Evolutionary conservation across 2,888 invertebrate species (phyloP).

Genomic region (Ophion slaviceki): DNA sequence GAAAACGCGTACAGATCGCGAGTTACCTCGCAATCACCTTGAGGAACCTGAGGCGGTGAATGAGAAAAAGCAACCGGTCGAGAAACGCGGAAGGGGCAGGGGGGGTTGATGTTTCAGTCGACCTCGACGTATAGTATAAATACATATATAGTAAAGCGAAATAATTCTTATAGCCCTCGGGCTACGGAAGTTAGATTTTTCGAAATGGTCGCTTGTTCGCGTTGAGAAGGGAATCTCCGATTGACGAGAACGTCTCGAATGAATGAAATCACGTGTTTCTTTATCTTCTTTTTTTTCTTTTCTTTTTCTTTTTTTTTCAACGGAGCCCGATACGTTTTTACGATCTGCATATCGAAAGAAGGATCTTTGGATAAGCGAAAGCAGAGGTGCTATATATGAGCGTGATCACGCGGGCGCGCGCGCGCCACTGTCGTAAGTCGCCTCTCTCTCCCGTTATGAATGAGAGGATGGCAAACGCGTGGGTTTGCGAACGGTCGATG

Average conservation of each 20-base stretch:
- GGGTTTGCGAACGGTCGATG: constrained; percentile 39
- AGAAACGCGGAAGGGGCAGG: neutral
- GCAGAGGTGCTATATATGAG: constrained; percentile 38
- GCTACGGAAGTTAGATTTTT: constrained; percentile 34
- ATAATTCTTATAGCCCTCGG: constrained; percentile 4
- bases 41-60: constrained; percentile 15
- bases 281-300: constrained; percentile 3
- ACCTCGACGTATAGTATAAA: too few species aligned
- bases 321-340: constrained; percentile 34
- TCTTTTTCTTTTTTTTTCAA: neutral
- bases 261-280: constrained; percentile 56
- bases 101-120: neutral
- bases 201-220: constrained; percentile 1
- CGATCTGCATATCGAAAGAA: constrained; percentile 49
- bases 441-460: constrained; percentile 66
- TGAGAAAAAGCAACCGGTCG: constrained; percentile 3
- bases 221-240: constrained; percentile 28
- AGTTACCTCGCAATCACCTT: constrained; percentile 29
- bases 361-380: constrained; percentile 60
- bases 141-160: neutral
- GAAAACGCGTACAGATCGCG: neutral
- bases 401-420: constrained; percentile 2
- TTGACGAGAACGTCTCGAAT: constrained; percentile 45
- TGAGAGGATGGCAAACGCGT: constrained; percentile 62
- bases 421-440: constrained; percentile 58